Conservation (phyloP, 2,113 vertebrate genomes). For the Grantiella picta region DNA sequence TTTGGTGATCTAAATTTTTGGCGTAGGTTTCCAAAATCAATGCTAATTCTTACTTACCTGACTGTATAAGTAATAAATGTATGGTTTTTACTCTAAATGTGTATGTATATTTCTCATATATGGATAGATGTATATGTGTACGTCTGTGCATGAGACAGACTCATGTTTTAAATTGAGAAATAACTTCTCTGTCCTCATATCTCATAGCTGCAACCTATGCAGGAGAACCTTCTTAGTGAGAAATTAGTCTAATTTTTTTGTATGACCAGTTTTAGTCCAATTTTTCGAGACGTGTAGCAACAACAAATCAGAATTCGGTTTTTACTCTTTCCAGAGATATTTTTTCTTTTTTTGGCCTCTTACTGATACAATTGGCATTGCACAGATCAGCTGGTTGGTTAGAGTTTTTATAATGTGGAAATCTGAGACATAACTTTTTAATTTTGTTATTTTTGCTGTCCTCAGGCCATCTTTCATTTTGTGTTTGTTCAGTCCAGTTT, state of each 20-base stretch:
- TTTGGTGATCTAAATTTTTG: background rate
- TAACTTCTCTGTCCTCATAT: background rate
- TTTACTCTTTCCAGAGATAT: background rate
- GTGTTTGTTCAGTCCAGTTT: background rate
- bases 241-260: background rate
- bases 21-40: background rate
- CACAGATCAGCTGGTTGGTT: background rate
- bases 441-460: background rate
- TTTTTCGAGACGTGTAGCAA: background rate
- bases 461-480: background rate
- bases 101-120: background rate
- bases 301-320: background rate
- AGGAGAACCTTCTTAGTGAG: background rate
- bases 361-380: background rate
- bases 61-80: background rate
- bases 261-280: background rate
- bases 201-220: background rate
- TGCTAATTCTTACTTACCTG: background rate
- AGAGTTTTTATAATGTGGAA: fast-evolving
- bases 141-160: background rate
- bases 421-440: background rate
- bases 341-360: background rate
- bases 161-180: background rate
- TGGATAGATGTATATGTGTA: background rate
- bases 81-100: background rate